Base-by-base conservation (phyloP, 2,113 vertebrate genomes). In the Bombycilla garrulus region DNA sequence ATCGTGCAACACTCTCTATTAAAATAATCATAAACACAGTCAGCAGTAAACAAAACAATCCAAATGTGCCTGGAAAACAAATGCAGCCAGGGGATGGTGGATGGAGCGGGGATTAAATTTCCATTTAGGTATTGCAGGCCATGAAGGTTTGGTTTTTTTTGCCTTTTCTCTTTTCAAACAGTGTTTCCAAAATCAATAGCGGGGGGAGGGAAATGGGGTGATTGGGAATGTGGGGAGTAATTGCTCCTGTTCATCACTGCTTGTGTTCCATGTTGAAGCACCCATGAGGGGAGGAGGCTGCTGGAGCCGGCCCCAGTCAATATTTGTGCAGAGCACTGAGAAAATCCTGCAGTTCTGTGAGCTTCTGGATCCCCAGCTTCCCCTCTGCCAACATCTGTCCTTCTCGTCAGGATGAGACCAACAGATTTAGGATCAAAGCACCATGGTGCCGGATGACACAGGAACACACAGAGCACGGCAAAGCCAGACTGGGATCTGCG, bases 1-100 rank as follows among this genome's bases (percentile, higher is more conserved):
- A 97, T 96, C 81, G 2, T 62, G 53, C 90, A 80, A 86, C 5
- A 11, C 87, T 86, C 74, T 36, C 95, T 90, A 88, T 96, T 97
- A 97, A 97, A 97, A 96, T 95, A 94, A 96, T 97, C 95, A 97
- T 95, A 97, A 96, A 97, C 96, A 96, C 95, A 95, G 95, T 93
- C 92, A 97, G 97, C 96, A 97, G 96, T 93, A 97, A 97, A 95
- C 97, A 97, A 96, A 97, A 97, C 95, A 97, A 97, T 96, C 96
- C 94, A 65, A 96, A 95, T 96, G 93, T 91, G 95, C 82, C 95
- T 74, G 53, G 95, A 89, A 97, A 96, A 96, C 89, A 72, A 96
- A 95, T 80, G 90, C 76, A 40, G 72, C 54, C 78, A 88, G 44
- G 54, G 90, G 51, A 73, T 35, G 88, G 90, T 70, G 53, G 88